A percentile compares a stretch with the other conserved stretches of the same genome.
phyloP scores from a whole-genome alignment of 1,140 invertebrate genomes.

The Camponotus vicinus region DNA sequence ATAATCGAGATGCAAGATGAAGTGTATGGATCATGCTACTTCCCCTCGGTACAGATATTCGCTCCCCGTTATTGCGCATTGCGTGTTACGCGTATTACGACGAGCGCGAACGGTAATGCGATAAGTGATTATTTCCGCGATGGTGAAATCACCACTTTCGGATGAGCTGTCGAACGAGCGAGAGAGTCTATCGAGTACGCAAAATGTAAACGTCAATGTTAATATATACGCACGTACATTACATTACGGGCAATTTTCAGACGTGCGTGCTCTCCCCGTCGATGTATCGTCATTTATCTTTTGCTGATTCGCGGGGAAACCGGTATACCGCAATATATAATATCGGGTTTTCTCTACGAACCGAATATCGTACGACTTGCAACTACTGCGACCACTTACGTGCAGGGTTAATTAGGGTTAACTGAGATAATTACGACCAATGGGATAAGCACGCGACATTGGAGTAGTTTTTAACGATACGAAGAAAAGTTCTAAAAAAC shows the following conservation, averaged over 20 bases:
- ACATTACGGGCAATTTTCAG: constrained; percentile 9
- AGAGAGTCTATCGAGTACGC: background rate
- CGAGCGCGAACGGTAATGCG: constrained; percentile 32
- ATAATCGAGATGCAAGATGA: constrained; percentile 36
- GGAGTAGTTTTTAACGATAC: background rate
- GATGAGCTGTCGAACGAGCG: background rate
- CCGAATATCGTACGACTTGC: background rate
- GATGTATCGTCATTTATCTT: constrained; percentile 18
- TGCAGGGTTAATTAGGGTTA: constrained; percentile 10
- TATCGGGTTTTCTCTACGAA: background rate
- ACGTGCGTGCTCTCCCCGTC: constrained; percentile 6
- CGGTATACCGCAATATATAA: constrained; percentile 5
- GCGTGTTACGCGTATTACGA: constrained; percentile 17
- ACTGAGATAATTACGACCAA: constrained; percentile 24
- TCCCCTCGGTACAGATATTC: background rate
- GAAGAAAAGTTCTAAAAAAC: background rate
- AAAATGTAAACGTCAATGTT: constrained; percentile 29
- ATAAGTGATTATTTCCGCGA: constrained; percentile 60
- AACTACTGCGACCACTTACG: background rate
- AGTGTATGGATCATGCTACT: constrained; percentile 2
- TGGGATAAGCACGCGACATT: background rate
- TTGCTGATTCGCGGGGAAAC: constrained; percentile 17
- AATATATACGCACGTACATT: background rate
- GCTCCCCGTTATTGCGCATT: constrained; percentile 23
- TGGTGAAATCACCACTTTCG: constrained; percentile 22